phyloP scores from a whole-genome alignment of 2,113 vertebrate species.

The Hoplias malabaricus region DNA sequence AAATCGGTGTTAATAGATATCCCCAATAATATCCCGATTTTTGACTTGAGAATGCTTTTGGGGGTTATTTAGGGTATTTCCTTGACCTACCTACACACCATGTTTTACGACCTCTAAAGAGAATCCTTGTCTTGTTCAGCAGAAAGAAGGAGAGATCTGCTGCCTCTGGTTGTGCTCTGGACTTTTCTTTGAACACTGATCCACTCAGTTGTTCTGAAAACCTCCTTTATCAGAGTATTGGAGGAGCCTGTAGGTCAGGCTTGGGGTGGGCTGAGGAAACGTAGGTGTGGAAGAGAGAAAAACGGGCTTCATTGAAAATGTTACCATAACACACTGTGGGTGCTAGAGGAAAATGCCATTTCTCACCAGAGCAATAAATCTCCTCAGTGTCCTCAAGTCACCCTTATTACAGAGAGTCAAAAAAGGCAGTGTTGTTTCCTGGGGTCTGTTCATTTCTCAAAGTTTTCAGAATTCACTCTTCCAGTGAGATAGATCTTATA shows the following conservation, averaged over 20 bases:
- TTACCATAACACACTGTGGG: constrained; percentile 59
- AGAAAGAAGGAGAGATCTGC: constrained; percentile 10
- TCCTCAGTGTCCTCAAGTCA: constrained; percentile 40
- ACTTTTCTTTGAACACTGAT: constrained; percentile 7
- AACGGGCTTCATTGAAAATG: constrained; percentile 55
- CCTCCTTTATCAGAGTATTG: constrained; percentile 43
- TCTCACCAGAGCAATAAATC: constrained; percentile 42
- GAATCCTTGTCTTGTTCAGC: not conserved
- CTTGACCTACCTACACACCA: not conserved
- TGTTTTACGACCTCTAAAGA: not conserved
- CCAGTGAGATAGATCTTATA: not conserved
- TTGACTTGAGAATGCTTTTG: not conserved
- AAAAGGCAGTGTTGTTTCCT: constrained; percentile 28
- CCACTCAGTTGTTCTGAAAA: constrained; percentile 30
- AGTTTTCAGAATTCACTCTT: not conserved
- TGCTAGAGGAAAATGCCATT: constrained; percentile 59
- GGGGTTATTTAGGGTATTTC: not conserved
- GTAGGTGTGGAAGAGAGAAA: constrained; percentile 68
- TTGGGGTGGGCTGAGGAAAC: constrained; percentile 48
- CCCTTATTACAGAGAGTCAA: constrained; percentile 2
- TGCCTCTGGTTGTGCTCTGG: constrained; percentile 8
- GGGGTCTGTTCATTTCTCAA: constrained; percentile 4
- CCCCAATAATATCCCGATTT: not conserved
- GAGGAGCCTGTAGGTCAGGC: constrained; percentile 60
- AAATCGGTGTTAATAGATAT: no score